Base-by-base conservation (phyloP, 1,140 invertebrate genomes). In the Tetragnatha versicolor region DNA sequence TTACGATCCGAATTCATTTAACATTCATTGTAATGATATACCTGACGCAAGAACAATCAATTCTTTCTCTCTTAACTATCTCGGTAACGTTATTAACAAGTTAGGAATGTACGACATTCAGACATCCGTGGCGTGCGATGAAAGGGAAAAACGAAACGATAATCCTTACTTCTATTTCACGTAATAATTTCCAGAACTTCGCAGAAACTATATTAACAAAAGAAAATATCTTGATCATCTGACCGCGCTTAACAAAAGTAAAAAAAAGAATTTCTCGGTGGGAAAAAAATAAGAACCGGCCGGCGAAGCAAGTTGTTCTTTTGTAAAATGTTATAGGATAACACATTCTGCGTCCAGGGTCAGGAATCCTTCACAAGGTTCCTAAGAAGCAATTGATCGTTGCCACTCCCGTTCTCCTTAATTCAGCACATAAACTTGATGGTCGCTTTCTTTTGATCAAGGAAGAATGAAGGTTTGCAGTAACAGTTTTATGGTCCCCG, bases 351-450 rank as follows among this genome's bases (percentile, higher is more conserved):
- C 37, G 5, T 27, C 20, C 39, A 29, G 63, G 63, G 37, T 45
- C 37, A 29, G 63, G 42, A 45, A 29, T 66, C 37, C 39, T 66
- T 47, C 63, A 66, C 39, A 45, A 3, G 31, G 22, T 66, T 66
- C 63, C 10, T 17, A 66, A 66, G 63, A 66, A 66, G 63, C 35
- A 63, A 75, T 75, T 12, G 70, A 75, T 75, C 58, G 70, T 75
- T 75, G 70, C 70, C 70, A 75, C 70, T 75, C 58, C 58, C 14
- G 39, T 63, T 61, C 70, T 75, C 58, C 29, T 75, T 75, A 75
- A 75, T 75, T 75, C 70, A 75, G 70, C 70, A 75, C 70, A 75
- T 75, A 75, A 75, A 75, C 39, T 75, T 75, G 70, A 75, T 75
- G 42, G 70, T 3, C 20, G 39, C 55, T 75, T 63, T 47, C 70